phyloP scores from a whole-genome alignment of 2,113 vertebrate species.

The Chionomys nivalis region DNA sequence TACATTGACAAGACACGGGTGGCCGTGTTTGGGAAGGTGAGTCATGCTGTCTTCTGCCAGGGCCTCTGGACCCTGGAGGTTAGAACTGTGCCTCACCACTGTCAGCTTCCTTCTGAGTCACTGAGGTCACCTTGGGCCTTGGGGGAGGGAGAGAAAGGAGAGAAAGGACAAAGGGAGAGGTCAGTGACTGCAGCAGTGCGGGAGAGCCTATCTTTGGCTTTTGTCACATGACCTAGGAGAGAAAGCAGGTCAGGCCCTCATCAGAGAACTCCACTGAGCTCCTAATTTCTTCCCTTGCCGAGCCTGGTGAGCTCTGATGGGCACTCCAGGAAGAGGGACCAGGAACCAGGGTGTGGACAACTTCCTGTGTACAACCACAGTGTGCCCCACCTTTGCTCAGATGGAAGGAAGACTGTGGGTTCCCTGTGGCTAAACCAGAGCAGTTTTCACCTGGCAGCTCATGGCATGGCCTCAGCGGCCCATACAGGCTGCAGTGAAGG shows the following conservation, averaged over 20 bases:
- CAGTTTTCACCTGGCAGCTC: background rate
- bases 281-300: background rate
- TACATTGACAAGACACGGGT: conserved; percentile 93
- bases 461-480: background rate
- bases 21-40: conserved; percentile 96
- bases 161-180: background rate
- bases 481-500: background rate
- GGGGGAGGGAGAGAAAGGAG: background rate
- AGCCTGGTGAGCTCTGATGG: background rate
- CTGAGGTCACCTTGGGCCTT: background rate
- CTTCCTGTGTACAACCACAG: background rate
- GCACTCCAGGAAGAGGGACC: background rate
- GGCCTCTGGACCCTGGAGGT: background rate
- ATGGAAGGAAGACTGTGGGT: too few species aligned
- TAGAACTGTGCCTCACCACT: background rate
- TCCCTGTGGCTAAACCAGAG: background rate
- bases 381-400: background rate
- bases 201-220: background rate
- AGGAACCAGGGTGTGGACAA: background rate
- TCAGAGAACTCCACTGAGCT: background rate
- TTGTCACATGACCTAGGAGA: background rate
- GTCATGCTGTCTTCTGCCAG: fast-evolving
- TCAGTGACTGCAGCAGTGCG: background rate
- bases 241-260: background rate
- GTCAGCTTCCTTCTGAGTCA: background rate